Evolutionary conservation across 2,797 vertebrate species (phyloP).

Genomic region (Mormyrus hasselquistii): DNA sequence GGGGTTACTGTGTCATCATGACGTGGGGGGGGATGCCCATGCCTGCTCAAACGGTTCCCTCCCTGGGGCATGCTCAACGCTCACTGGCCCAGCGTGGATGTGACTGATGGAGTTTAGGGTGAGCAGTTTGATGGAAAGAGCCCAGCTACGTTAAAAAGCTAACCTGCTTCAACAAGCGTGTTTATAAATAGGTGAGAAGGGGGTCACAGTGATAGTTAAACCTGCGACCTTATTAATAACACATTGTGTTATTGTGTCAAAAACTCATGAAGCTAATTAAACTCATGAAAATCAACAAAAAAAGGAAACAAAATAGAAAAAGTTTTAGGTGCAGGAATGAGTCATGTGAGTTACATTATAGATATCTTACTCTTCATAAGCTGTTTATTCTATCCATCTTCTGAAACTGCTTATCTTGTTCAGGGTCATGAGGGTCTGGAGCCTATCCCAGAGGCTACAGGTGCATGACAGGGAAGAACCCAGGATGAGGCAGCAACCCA

Average conservation of each 20-base stretch:
- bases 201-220: not conserved
- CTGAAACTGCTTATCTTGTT: no score
- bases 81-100: not conserved
- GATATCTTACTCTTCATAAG: no score
- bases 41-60: not conserved
- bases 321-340: no score
- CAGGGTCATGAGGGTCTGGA: no score
- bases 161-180: not conserved
- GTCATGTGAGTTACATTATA: no score
- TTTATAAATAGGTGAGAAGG: not conserved
- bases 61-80: not conserved
- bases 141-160: not conserved
- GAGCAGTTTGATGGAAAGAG: not conserved
- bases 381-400: no score
- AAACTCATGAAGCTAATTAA: not conserved
- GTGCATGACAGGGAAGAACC: no score
- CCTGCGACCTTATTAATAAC: not conserved
- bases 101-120: not conserved
- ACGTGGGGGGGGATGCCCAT: not conserved
- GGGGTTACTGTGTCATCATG: not conserved
- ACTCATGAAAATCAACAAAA: no score
- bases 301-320: no score
- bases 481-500: not conserved
- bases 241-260: not conserved
- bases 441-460: no score